Evolutionary conservation across 2,888 invertebrate species (phyloP).

Genomic region (Sclerodermus sp.): DNA sequence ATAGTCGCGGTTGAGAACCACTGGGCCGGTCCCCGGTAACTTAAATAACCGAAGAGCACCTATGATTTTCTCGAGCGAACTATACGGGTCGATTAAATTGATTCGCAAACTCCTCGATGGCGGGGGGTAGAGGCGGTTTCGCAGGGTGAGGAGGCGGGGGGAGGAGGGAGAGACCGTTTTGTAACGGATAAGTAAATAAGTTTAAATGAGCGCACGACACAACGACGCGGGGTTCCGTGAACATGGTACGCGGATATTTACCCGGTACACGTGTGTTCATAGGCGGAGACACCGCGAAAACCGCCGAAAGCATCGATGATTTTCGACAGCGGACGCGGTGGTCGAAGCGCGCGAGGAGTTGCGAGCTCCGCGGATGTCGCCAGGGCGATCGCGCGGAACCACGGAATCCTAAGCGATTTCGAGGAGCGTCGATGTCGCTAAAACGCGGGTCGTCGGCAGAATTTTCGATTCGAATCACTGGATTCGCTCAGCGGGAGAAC

Average conservation of each 20-base stretch:
- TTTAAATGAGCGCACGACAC: constrained; percentile 36
- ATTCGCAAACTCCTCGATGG: constrained; percentile 39
- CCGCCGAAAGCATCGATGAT: no score
- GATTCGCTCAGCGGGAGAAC: no score
- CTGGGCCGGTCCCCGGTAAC: constrained; percentile 37
- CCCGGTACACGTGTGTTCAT: not conserved
- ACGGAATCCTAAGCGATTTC: not conserved
- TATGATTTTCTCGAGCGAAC: constrained; percentile 51
- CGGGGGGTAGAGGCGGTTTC: not conserved
- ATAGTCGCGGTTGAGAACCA: constrained; percentile 36
- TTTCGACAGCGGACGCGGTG: no score
- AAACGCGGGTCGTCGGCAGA: no score
- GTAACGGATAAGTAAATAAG: constrained; percentile 45
- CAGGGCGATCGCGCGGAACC: no score
- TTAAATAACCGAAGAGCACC: constrained; percentile 48
- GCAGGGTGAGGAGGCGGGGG: constrained; percentile 7
- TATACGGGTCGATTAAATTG: constrained; percentile 48
- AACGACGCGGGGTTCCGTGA: constrained; percentile 5
- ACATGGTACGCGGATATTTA: not conserved
- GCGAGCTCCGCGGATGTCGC: no score
- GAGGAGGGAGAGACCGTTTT: constrained; percentile 18
- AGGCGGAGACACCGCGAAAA: not conserved
- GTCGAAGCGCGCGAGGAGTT: no score
- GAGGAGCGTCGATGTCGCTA: no score
- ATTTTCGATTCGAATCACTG: no score